Evolutionary conservation across 2,113 vertebrate species (phyloP).

Genomic region (Peromyscus maniculatus): DNA sequence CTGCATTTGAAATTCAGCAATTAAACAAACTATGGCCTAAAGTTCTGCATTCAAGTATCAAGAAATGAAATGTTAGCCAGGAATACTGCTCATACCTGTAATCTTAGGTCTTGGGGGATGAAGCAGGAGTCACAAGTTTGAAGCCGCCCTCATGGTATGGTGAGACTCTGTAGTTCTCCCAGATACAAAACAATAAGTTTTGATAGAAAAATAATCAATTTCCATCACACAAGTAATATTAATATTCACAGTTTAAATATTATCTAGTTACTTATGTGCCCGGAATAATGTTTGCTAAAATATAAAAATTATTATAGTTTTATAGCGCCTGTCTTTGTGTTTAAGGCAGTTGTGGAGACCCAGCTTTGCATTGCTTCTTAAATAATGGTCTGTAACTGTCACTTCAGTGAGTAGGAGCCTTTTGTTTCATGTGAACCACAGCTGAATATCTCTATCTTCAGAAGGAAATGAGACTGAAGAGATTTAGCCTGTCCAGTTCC

Average conservation of each 20-base stretch:
- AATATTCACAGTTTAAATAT: constrained; percentile 9
- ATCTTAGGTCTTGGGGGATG: background rate
- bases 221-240: background rate
- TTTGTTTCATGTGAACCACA: constrained; percentile 27
- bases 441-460: background rate
- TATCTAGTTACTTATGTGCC: background rate
- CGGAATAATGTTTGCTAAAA: constrained; percentile 26
- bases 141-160: background rate
- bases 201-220: background rate
- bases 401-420: background rate
- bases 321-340: background rate
- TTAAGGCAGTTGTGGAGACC: background rate
- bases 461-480: constrained; percentile 19
- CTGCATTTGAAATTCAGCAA: constrained; percentile 2
- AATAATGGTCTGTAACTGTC: background rate
- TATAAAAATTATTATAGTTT: constrained; percentile 4
- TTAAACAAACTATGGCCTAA: constrained; percentile 20
- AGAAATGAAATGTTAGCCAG: background rate
- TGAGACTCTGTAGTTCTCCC: background rate
- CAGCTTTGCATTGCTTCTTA: background rate
- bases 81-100: background rate
- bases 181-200: background rate
- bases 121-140: background rate
- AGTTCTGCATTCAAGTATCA: constrained; percentile 48
- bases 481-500: background rate